phyloP scores from a whole-genome alignment of 2,113 vertebrate genomes.

The Plestiodon gilberti region DNA sequence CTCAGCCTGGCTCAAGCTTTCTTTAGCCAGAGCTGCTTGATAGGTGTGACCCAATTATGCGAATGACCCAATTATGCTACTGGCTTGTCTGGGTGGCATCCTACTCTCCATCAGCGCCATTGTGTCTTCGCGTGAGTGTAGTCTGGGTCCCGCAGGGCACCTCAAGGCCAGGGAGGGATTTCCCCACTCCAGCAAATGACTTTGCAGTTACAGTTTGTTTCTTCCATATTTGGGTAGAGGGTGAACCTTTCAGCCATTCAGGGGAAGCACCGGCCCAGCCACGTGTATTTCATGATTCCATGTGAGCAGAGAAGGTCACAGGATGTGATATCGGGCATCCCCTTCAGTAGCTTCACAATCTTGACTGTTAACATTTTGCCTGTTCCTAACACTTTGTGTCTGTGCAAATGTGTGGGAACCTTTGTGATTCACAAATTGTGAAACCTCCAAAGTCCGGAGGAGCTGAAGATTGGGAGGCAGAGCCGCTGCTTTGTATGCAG shows the following conservation, averaged over 20 bases:
- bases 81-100: neutral
- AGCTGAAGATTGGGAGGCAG: no score
- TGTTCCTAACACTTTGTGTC: neutral
- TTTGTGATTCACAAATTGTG: no score
- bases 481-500: no score
- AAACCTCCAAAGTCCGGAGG: no score
- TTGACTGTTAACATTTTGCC: neutral
- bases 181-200: neutral
- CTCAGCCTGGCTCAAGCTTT: neutral
- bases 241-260: neutral
- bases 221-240: neutral
- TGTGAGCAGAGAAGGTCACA: neutral
- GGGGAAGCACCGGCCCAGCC: neutral
- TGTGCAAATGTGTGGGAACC: no score
- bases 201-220: neutral
- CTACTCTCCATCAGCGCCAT: neutral
- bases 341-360: neutral
- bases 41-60: neutral
- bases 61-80: neutral
- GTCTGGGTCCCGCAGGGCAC: neutral
- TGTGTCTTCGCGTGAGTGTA: neutral
- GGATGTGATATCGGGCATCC: neutral
- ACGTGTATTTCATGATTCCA: neutral
- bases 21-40: neutral
- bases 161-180: neutral